phyloP scores from a whole-genome alignment of 2,113 vertebrate species.

The Dicaeum eximium region DNA sequence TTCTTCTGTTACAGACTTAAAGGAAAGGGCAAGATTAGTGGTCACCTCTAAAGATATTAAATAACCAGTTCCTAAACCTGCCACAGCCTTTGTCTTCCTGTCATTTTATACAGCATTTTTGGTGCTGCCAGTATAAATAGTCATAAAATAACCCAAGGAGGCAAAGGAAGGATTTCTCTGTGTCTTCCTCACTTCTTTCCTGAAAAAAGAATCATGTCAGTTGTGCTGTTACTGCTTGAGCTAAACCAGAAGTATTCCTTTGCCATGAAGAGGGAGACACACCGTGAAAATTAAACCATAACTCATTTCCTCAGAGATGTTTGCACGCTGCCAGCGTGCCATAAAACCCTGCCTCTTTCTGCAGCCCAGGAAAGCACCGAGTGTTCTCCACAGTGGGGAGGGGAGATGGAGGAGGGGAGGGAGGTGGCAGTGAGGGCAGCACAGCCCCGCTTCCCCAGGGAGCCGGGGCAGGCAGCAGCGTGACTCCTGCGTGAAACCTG shows the following conservation, averaged over 20 bases:
- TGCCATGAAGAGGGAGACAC: not conserved
- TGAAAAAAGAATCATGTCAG: not conserved
- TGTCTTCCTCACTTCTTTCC: not conserved
- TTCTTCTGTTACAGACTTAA: not conserved
- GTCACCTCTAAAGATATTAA: not conserved
- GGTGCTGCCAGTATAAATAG: not conserved
- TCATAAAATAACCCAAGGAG: not conserved
- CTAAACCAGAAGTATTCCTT: not conserved
- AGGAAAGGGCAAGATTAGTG: not conserved
- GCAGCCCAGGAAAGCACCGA: not conserved
- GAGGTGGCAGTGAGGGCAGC: not conserved
- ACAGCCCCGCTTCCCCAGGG: not conserved
- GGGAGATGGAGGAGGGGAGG: not conserved
- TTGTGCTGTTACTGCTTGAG: not conserved
- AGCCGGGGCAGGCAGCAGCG: not conserved
- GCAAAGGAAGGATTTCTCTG: not conserved
- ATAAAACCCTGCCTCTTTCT: not conserved
- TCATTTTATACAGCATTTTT: not conserved
- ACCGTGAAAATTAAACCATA: not conserved
- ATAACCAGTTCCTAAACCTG: not conserved
- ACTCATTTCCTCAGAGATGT: not conserved
- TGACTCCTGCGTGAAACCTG: not conserved
- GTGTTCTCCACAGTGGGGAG: rapidly evolving
- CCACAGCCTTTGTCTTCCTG: not conserved
- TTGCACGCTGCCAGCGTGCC: not conserved